Percentiles rank a stretch among this genome's conserved stretches.
Conservation (phyloP, 2,888 invertebrate genomes). For the Pteria penguin region DNA sequence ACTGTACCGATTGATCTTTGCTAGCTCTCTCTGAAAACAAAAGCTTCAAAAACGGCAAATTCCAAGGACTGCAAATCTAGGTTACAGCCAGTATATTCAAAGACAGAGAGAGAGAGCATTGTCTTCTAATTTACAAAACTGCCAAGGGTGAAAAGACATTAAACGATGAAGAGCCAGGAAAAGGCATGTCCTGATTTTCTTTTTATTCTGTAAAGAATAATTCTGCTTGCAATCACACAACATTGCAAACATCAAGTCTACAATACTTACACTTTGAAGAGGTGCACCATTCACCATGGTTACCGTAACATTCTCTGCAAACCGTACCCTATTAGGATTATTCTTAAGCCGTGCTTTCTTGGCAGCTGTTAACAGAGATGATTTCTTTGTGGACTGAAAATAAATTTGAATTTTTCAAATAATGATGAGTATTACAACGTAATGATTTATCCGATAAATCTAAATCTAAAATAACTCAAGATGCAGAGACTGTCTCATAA, state of each 20-base stretch:
- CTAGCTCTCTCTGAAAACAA: no score
- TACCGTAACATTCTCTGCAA: conserved; percentile 85
- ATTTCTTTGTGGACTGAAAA: conserved; percentile 82
- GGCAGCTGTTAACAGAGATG: conserved; percentile 91
- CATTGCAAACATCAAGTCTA: background rate
- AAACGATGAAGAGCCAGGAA: background rate
- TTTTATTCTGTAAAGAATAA: background rate
- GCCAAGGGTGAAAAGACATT: no score
- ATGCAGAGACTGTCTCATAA: no score
- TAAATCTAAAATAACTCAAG: no score
- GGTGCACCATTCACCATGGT: conserved; percentile 72
- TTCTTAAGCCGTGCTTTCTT: conserved; percentile 90
- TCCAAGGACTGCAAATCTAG: no score
- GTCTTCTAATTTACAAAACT: background rate
- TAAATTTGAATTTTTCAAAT: no score
- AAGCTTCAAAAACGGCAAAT: no score
- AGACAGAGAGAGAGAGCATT: no score
- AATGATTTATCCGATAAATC: no score
- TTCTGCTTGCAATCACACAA: background rate
- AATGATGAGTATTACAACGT: no score
- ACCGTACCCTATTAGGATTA: conserved; percentile 91
- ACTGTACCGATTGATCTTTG: no score
- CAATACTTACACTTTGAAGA: conserved; percentile 69
- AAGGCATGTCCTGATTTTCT: background rate
- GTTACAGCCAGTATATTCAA: no score